Evolutionary conservation across 2,888 invertebrate species (phyloP).

Genomic region (Sycophila texana): DNA sequence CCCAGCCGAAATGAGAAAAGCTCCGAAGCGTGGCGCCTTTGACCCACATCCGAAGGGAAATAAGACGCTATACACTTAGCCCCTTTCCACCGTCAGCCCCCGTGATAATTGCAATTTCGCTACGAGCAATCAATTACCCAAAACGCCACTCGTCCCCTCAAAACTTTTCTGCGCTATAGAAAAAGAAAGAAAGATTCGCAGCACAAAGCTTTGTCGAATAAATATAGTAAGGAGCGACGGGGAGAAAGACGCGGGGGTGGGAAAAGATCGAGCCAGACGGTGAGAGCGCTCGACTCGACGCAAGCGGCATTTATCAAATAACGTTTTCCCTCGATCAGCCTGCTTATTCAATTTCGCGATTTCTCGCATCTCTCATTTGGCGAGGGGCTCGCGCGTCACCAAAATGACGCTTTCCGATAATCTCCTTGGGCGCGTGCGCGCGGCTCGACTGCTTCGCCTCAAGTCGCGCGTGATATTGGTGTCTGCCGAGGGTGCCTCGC

Average conservation of each 20-base stretch:
- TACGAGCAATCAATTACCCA: too few relatives aligned
- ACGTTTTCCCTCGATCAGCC: background rate
- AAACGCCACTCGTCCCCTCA: too few relatives aligned
- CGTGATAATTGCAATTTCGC: too few relatives aligned
- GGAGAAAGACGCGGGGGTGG: background rate
- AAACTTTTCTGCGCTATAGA: too few relatives aligned
- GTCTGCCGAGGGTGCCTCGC: background rate
- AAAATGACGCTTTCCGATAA: conserved; percentile 7
- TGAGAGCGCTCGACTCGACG: background rate
- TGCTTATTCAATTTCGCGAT: conserved; percentile 24
- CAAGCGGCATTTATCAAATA: conserved; percentile 27
- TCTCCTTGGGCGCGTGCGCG: background rate
- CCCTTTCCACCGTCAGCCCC: too few relatives aligned
- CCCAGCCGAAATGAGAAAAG: too few relatives aligned
- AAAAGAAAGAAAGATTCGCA: conserved; percentile 2
- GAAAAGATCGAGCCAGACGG: too few relatives aligned
- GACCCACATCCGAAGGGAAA: too few relatives aligned
- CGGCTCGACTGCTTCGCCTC: background rate
- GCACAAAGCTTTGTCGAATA: background rate
- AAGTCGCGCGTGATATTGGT: conserved; percentile 49
- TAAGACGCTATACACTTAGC: too few relatives aligned
- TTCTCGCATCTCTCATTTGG: conserved; percentile 30
- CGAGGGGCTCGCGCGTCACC: background rate
- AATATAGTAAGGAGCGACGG: background rate
- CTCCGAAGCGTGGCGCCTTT: too few relatives aligned